Conservation (phyloP, 2,888 invertebrate genomes). For the Zygogramma bicolorata region DNA sequence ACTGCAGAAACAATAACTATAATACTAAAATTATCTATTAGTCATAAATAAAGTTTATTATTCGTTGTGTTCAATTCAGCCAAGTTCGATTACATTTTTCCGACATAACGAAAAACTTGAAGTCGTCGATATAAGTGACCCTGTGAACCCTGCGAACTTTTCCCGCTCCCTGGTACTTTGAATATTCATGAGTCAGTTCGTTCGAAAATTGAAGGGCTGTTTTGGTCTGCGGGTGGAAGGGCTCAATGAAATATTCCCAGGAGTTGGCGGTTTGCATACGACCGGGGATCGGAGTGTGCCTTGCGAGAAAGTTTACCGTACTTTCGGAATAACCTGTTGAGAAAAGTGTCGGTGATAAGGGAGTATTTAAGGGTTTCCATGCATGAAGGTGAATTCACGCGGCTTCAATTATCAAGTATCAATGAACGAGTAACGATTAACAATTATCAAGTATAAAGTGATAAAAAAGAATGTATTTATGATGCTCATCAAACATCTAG, state of each 20-base stretch:
- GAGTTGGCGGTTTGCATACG: conserved; percentile 1
- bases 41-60: too few species aligned
- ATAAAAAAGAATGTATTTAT: too few species aligned
- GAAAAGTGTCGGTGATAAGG: not conserved
- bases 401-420: too few species aligned
- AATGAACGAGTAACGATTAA: too few species aligned
- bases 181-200: conserved; percentile 1
- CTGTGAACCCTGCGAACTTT: not conserved
- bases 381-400: too few species aligned
- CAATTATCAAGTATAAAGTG: too few species aligned
- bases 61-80: too few species aligned
- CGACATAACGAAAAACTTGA: not conserved
- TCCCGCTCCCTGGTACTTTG: not conserved
- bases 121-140: not conserved
- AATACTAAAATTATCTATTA: too few species aligned
- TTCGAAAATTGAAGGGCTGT: conserved; percentile 3
- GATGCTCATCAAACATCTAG: too few species aligned
- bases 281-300: not conserved
- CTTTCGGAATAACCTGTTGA: not conserved
- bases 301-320: not conserved
- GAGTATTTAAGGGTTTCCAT: too few species aligned
- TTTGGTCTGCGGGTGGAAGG: not conserved
- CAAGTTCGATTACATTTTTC: too few species aligned
- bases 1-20: too few species aligned
- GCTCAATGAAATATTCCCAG: not conserved